Evolutionary conservation across 2,888 invertebrate species (phyloP), one percentile per base, ranked within the genome.

Genomic region (Sarcophaga caerulescens): DNA sequence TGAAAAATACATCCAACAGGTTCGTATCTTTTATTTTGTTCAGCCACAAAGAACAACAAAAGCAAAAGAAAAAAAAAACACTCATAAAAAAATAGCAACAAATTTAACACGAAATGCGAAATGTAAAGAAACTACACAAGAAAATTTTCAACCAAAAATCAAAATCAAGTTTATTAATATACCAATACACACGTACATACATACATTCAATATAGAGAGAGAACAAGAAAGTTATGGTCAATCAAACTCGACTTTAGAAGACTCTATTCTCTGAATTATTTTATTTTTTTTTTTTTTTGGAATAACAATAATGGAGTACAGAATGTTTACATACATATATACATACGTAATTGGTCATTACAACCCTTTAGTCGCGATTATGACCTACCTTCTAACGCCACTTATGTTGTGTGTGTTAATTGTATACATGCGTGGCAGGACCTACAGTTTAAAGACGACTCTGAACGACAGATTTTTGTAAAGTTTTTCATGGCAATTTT

Each of bases 21-120:
- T 88, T 89, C 89, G 90, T 90, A 90, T 90, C 90, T 90, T 91
- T 91, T 91, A 91, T 91, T 52, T 52, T 87, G 88, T 87, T 87
- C 66, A 84, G 84, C 77, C 78, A 84, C 84, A 82, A 70, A 76
- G 65, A 76, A 52, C 75, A 70, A 4, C 78, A 76, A 73, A 66
- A 73, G 77, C 74, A 65, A 35, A 35, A 35, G 6, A 6, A 35
- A 35, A 35, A 25, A n/a, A n/a, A n/a, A n/a, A n/a, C n/a, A n/a
- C n/a, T n/a, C n/a, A n/a, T n/a, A n/a, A 5, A 35, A 35, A 10
- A 35, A 65, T 71, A 74, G 68, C 68, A 62, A 75, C 63, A 71
- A 82, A 79, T 70, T 59, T 60, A 74, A 78, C 60, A 66, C 57
- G 59, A 21, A 60, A 63, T 2, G 65, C 35, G 68, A 63, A 60